Conservation (phyloP, 2,888 invertebrate species). For the Meteorus colon region DNA sequence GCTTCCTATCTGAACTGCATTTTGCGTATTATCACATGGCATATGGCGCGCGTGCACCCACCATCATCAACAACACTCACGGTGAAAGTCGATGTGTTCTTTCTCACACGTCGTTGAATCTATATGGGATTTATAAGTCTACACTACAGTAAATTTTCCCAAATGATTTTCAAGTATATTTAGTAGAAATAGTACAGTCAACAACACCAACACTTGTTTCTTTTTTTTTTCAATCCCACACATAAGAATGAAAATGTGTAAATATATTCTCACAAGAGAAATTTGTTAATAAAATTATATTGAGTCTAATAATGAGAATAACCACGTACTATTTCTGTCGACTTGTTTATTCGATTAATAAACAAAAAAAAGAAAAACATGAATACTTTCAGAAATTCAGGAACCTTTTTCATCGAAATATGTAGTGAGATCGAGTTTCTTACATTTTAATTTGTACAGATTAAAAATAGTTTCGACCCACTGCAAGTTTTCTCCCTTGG, state of each 20-base stretch:
- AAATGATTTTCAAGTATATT: slow-evolving; percentile 12
- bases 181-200: background rate
- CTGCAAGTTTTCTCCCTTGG: background rate
- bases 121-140: slow-evolving; percentile 15
- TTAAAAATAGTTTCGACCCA: slow-evolving; percentile 8
- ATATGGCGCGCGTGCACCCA: background rate
- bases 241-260: background rate
- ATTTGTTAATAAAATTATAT: slow-evolving; percentile 60
- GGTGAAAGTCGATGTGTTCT: slow-evolving; percentile 35
- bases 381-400: background rate
- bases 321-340: background rate
- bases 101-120: slow-evolving; percentile 30
- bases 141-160: slow-evolving; percentile 11
- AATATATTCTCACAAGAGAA: slow-evolving; percentile 60
- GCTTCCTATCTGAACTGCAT: slow-evolving; percentile 32
- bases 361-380: background rate
- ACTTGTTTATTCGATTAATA: no score
- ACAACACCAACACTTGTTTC: background rate
- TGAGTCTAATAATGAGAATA: slow-evolving; percentile 6
- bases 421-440: background rate
- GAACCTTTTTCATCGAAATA: background rate
- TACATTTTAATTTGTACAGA: background rate
- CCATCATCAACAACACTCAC: background rate
- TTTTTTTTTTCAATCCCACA: slow-evolving; percentile 12
- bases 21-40: slow-evolving; percentile 37